phyloP scores from a whole-genome alignment of 1,140 invertebrate genomes.

The Trichogramma pretiosum region DNA sequence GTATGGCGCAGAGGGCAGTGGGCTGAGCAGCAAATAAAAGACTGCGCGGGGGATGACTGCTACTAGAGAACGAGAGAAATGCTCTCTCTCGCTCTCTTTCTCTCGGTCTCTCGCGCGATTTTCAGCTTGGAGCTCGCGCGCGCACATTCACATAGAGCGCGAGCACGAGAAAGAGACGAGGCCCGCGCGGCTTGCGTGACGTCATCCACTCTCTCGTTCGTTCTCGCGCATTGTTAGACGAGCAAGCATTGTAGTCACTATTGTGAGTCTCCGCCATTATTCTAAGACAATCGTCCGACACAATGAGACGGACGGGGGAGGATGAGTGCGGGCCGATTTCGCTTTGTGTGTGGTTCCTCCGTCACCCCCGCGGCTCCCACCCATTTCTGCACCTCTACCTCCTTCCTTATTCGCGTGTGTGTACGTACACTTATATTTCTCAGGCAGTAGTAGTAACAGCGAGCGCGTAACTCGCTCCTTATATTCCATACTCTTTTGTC shows the following conservation, averaged over 20 bases:
- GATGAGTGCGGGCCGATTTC: slow-evolving; percentile 34
- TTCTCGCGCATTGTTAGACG: slow-evolving; percentile 49
- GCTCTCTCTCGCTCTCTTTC: no score
- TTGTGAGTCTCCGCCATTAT: slow-evolving; percentile 48
- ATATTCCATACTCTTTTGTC: not conserved
- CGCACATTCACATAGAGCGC: not conserved
- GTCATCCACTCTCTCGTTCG: no score
- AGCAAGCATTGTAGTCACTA: slow-evolving; percentile 49
- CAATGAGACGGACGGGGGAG: slow-evolving; percentile 44
- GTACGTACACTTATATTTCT: not conserved
- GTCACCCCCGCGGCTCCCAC: no score
- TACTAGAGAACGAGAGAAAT: no score
- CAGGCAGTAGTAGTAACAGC: slow-evolving; percentile 1
- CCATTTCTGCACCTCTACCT: slow-evolving; percentile 11
- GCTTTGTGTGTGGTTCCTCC: slow-evolving; percentile 23
- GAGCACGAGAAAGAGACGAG: no score
- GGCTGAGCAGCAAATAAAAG: no score
- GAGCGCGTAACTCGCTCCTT: not conserved
- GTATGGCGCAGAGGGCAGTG: no score
- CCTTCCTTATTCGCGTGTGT: not conserved
- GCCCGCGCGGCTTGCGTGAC: slow-evolving; percentile 36
- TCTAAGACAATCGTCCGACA: slow-evolving; percentile 50
- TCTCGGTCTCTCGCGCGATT: no score
- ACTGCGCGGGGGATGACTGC: no score
- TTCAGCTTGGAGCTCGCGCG: no score